Conservation (phyloP, 2,113 vertebrate genomes). For the Toxotes chatareus region DNA sequence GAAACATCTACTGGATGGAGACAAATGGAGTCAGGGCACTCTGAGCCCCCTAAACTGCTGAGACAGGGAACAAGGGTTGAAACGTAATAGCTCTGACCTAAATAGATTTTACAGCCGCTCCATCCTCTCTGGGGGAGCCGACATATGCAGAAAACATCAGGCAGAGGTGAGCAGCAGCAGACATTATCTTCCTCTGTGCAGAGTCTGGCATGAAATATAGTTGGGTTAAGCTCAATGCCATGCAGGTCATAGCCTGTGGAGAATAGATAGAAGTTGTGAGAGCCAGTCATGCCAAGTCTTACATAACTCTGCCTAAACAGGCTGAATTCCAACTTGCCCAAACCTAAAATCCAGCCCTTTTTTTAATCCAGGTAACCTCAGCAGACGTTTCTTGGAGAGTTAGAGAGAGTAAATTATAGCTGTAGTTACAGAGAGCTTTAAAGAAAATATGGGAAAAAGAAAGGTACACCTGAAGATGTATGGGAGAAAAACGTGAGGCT, state of each 20-base stretch:
- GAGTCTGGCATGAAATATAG: conserved; percentile 53
- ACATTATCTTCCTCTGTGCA: conserved; percentile 53
- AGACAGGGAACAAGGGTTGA: conserved; percentile 70
- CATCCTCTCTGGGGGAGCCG: conserved; percentile 51
- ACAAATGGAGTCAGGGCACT: conserved; percentile 56
- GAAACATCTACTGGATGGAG: conserved; percentile 62
- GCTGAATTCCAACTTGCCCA: conserved; percentile 18
- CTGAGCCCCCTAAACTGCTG: conserved; percentile 64
- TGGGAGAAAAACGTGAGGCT: conserved; percentile 3
- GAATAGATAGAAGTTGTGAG: conserved; percentile 23
- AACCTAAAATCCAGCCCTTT: conserved; percentile 3
- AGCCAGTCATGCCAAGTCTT: conserved; percentile 43
- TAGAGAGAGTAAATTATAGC: neutral
- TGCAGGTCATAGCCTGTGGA: conserved; percentile 42
- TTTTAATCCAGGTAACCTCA: conserved; percentile 33
- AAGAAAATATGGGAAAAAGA: neutral
- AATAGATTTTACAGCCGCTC: conserved; percentile 80
- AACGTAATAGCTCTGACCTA: conserved; percentile 76
- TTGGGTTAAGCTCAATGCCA: conserved; percentile 57
- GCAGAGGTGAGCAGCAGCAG: conserved; percentile 64
- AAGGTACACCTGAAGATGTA: conserved; percentile 13
- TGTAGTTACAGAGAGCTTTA: neutral
- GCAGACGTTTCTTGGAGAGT: neutral
- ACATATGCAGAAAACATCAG: conserved; percentile 75
- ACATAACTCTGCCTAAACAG: conserved; percentile 57